Evolutionary conservation across 53 echinoderm and acorn worm species (phyloP).

Genomic region (Crossaster papposus): DNA sequence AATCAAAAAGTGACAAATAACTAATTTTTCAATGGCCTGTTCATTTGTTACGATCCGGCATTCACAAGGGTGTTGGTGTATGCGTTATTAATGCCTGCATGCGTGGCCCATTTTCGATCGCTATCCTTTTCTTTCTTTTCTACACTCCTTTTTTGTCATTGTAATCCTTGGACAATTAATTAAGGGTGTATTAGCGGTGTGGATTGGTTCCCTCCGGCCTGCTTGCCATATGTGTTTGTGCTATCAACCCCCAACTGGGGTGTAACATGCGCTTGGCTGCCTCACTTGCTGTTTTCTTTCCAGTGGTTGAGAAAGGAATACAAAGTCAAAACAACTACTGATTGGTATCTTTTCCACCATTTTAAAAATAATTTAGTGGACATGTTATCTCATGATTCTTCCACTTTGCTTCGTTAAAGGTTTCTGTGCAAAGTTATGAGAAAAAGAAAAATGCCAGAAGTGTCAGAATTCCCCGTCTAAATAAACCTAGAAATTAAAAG

Average conservation of each 20-base stretch:
- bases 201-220: slow-evolving; percentile 22
- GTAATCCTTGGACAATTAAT: slow-evolving; percentile 47
- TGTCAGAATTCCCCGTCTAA: too few relatives aligned
- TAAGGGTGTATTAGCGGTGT: slow-evolving; percentile 45
- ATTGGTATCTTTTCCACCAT: neutral
- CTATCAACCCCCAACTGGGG: slow-evolving; percentile 27
- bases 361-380: too few relatives aligned
- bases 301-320: neutral
- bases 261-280: slow-evolving; percentile 27
- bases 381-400: too few relatives aligned
- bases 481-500: neutral
- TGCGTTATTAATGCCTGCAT: slow-evolving; percentile 12
- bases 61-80: slow-evolving; percentile 28
- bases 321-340: neutral
- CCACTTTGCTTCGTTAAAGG: too few relatives aligned
- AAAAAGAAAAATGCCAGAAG: too few relatives aligned
- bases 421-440: too few relatives aligned
- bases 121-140: neutral
- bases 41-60: slow-evolving; percentile 12
- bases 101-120: slow-evolving; percentile 36
- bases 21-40: slow-evolving; percentile 17
- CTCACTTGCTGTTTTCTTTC: slow-evolving; percentile 18
- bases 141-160: slow-evolving; percentile 21
- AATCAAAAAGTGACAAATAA: slow-evolving; percentile 50
- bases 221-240: slow-evolving; percentile 41